Conservation (phyloP, 2,113 vertebrate genomes). For the Lonchura striata region DNA sequence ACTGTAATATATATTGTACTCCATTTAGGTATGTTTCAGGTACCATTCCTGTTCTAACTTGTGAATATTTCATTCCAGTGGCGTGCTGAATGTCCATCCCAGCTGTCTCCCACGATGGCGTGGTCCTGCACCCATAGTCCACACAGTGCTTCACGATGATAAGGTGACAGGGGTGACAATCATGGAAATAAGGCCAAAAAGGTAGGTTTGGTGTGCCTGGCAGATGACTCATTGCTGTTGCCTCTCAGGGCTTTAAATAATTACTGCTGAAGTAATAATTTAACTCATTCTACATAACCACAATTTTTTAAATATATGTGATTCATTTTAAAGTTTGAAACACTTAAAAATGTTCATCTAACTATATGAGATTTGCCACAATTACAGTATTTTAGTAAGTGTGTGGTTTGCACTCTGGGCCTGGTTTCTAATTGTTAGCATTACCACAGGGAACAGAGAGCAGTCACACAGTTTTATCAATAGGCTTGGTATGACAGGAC, state of each 20-base stretch:
- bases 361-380: neutral
- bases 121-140: slow-evolving; percentile 90
- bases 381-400: neutral
- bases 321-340: neutral
- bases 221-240: neutral
- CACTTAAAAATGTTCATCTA: neutral
- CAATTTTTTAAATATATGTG: fast-evolving
- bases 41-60: neutral
- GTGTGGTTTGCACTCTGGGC: neutral
- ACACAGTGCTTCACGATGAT: slow-evolving; percentile 89
- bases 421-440: neutral
- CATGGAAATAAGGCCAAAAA: slow-evolving; percentile 91
- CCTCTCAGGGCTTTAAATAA: neutral
- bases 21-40: neutral
- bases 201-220: slow-evolving; percentile 64
- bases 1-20: neutral
- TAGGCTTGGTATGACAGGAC: neutral
- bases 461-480: neutral
- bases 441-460: neutral
- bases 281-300: neutral
- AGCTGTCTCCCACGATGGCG: slow-evolving; percentile 94
- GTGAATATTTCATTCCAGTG: slow-evolving; percentile 73
- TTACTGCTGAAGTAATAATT: neutral
- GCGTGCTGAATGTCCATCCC: slow-evolving; percentile 91
- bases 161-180: slow-evolving; percentile 87